Percentiles rank a stretch among this genome's conserved stretches.
phyloP scores from a whole-genome alignment of 2,888 invertebrate species.

The Tipula confusa region DNA sequence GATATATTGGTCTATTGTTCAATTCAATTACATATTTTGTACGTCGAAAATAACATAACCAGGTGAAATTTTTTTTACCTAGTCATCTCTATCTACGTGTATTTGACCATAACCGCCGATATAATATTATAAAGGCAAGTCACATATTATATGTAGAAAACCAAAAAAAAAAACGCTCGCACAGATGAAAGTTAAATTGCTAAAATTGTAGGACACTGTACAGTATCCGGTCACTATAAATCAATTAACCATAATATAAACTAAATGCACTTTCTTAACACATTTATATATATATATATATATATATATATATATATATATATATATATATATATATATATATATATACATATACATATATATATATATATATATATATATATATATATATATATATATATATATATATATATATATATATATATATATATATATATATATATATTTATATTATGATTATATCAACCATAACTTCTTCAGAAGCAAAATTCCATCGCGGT shows the following conservation, averaged over 20 bases:
- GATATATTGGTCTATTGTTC: constrained; percentile 16
- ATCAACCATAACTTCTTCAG: background rate
- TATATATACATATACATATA: too few species aligned
- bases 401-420: too few species aligned
- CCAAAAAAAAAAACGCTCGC: background rate
- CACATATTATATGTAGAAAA: too few species aligned
- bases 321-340: too few species aligned
- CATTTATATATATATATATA: too few species aligned
- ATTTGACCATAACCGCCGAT: background rate
- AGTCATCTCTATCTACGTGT: background rate
- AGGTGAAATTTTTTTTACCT: background rate
- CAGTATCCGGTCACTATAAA: background rate
- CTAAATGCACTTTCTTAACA: background rate
- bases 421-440: too few species aligned
- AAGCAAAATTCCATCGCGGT: background rate
- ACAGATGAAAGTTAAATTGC: background rate
- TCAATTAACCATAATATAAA: background rate
- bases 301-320: too few species aligned
- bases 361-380: too few species aligned
- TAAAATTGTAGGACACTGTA: background rate
- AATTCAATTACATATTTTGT: background rate
- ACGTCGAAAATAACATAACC: too few species aligned
- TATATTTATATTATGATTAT: background rate
- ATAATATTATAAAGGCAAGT: background rate
- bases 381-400: too few species aligned